Percentiles rank a stretch among this genome's conserved stretches.
phyloP scores from a whole-genome alignment of 2,888 invertebrate genomes.

The Drosophila koepferae region DNA sequence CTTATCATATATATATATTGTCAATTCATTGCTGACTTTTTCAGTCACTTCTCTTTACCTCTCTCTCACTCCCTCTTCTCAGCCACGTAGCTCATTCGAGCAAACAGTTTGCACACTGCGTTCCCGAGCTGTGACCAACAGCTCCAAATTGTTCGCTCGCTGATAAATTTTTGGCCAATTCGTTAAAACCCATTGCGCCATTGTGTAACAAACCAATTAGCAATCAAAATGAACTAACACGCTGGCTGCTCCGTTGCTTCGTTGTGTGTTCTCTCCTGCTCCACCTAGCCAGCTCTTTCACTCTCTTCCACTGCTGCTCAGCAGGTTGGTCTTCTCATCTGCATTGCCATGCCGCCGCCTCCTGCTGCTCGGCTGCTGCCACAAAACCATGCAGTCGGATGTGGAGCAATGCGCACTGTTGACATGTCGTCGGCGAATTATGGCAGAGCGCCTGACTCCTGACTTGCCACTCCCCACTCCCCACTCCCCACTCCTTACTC shows the following conservation, averaged over 20 bases:
- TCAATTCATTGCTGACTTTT: not conserved
- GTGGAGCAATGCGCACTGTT: slow-evolving; percentile 70
- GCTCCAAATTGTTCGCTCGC: slow-evolving; percentile 41
- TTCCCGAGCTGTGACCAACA: slow-evolving; percentile 13
- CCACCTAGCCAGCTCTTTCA: not conserved
- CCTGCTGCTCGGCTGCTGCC: slow-evolving; percentile 12
- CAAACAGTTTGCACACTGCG: not conserved
- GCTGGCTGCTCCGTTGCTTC: slow-evolving; percentile 36
- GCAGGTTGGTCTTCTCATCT: not conserved
- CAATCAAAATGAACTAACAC: slow-evolving; percentile 84
- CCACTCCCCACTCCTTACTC: not conserved
- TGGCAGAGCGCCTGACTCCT: slow-evolving; percentile 55
- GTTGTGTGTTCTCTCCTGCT: slow-evolving; percentile 33
- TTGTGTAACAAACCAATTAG: slow-evolving; percentile 84
- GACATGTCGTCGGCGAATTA: slow-evolving; percentile 78
- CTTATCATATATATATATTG: not conserved
- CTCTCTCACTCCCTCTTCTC: not conserved
- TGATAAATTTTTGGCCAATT: slow-evolving; percentile 77
- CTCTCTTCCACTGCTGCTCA: not conserved
- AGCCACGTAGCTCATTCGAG: not conserved
- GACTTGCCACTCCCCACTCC: not conserved
- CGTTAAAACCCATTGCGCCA: slow-evolving; percentile 80
- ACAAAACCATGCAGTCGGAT: slow-evolving; percentile 42
- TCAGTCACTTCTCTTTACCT: too few relatives aligned
- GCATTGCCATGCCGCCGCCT: not conserved